These are phyloP conservation scores for Tragelaphus buxtoni DNA, from an alignment of 2,113 vertebrate species.

Conservation along the genomic window DNA sequence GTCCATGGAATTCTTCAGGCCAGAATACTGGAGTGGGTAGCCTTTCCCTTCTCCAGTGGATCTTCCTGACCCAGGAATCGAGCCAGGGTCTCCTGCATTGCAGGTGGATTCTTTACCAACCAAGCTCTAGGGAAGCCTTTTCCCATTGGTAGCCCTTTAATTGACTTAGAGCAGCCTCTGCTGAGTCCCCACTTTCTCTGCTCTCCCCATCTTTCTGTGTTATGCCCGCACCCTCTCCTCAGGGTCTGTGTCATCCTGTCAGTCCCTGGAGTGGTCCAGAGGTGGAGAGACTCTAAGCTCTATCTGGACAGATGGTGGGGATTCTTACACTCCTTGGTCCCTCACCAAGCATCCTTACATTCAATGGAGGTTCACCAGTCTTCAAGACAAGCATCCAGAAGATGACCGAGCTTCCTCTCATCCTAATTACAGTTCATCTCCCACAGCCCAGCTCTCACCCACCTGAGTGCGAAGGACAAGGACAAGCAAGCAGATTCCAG, in stretches of 20 bases:
- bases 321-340: fast-evolving
- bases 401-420: neutral
- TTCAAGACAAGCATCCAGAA: neutral
- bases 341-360: neutral
- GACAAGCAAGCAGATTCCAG: neutral
- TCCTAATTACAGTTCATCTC: neutral
- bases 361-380: neutral
- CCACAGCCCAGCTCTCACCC: neutral
- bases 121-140: neutral
- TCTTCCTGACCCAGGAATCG: too few relatives aligned
- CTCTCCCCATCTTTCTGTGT: neutral
- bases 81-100: neutral
- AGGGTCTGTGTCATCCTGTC: neutral
- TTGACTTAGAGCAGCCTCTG: neutral
- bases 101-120: neutral
- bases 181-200: too few relatives aligned
- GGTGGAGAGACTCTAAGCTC: too few relatives aligned
- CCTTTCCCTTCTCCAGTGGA: too few relatives aligned
- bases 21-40: too few relatives aligned
- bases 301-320: neutral
- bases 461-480: fast-evolving
- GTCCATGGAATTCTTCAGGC: too few relatives aligned
- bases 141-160: neutral
- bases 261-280: neutral
- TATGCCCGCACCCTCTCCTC: too few relatives aligned